A percentile compares a stretch with the other conserved stretches of the same genome.
Conservation (phyloP, 2,888 invertebrate genomes). For the Azorinus chamasolen region DNA sequence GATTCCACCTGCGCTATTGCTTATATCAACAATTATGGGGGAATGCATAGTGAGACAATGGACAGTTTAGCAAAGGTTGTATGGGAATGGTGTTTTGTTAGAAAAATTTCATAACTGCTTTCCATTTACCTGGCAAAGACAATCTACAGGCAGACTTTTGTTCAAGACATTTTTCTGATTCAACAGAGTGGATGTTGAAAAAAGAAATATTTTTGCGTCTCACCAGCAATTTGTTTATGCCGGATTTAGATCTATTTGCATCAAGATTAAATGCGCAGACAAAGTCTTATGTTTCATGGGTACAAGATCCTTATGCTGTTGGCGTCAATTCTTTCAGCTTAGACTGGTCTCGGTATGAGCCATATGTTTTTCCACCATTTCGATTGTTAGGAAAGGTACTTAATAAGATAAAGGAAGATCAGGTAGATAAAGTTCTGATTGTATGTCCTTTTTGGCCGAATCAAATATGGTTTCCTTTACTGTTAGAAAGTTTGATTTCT, state of each 20-base stretch:
- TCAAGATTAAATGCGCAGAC: slow-evolving; percentile 27
- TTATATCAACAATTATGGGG: no score
- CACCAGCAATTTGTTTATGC: slow-evolving; percentile 16
- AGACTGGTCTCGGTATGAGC: no score
- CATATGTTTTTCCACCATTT: no score
- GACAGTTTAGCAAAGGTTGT: no score
- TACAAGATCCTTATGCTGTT: no score
- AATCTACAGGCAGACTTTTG: slow-evolving; percentile 41
- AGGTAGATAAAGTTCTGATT: no score
- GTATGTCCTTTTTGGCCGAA: slow-evolving; percentile 23
- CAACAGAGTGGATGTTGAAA: slow-evolving; percentile 46
- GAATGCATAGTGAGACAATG: no score
- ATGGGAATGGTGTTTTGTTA: no score
- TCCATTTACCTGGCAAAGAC: slow-evolving; percentile 3
- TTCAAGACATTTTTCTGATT: slow-evolving; percentile 8
- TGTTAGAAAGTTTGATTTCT: slow-evolving; percentile 13
- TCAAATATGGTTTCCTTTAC: slow-evolving; percentile 37
- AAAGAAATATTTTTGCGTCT: slow-evolving; percentile 28
- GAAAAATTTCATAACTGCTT: slow-evolving; percentile 6
- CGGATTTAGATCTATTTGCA: slow-evolving; percentile 42
- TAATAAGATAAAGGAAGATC: no score
- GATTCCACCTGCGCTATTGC: no score
- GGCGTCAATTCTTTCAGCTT: no score
- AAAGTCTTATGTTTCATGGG: slow-evolving; percentile 24
- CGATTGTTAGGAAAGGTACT: slow-evolving; percentile 11